A percentile compares a stretch with the other conserved stretches of the same genome.
These are phyloP conservation scores for Sphinx pinastri DNA, from an alignment of 2,888 invertebrate species.

Conservation along the genomic window DNA sequence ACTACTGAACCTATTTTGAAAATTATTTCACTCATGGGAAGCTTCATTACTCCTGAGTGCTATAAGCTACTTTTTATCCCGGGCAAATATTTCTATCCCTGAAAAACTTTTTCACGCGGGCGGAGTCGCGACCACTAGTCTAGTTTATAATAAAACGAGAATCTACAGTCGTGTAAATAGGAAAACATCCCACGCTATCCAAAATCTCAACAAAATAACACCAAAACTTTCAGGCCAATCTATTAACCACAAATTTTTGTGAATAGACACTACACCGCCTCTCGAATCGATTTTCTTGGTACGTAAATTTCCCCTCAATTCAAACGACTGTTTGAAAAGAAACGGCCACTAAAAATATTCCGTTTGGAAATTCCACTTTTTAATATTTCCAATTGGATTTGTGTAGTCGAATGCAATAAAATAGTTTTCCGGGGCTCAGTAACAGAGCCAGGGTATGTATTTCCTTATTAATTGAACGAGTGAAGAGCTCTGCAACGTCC, in stretches of 20 bases:
- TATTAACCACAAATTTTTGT: not conserved
- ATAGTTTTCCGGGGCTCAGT: constrained; percentile 40
- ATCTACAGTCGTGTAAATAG: too few species aligned
- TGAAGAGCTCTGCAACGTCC: constrained; percentile 53
- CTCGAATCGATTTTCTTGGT: not conserved
- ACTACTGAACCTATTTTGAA: too few species aligned
- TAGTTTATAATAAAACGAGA: too few species aligned
- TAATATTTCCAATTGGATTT: constrained; percentile 36
- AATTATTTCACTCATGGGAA: too few species aligned
- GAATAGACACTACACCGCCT: not conserved
- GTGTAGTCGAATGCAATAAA: constrained; percentile 45
- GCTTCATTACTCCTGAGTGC: too few species aligned
- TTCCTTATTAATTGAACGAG: constrained; percentile 60
- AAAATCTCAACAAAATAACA: not conserved
- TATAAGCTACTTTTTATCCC: too few species aligned
- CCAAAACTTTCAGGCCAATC: not conserved
- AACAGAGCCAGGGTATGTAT: constrained; percentile 42
- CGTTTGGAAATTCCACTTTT: constrained; percentile 14
- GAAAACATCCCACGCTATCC: not conserved
- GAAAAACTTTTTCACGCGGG: too few species aligned
- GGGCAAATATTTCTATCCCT: too few species aligned
- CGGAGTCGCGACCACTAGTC: too few species aligned
- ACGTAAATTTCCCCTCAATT: not conserved
- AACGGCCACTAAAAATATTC: constrained; percentile 11
- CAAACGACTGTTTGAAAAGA: not conserved